These are phyloP conservation scores for Nemotelus pantherinus DNA, from an alignment of 2,888 invertebrate genomes.

Conservation along the genomic window DNA sequence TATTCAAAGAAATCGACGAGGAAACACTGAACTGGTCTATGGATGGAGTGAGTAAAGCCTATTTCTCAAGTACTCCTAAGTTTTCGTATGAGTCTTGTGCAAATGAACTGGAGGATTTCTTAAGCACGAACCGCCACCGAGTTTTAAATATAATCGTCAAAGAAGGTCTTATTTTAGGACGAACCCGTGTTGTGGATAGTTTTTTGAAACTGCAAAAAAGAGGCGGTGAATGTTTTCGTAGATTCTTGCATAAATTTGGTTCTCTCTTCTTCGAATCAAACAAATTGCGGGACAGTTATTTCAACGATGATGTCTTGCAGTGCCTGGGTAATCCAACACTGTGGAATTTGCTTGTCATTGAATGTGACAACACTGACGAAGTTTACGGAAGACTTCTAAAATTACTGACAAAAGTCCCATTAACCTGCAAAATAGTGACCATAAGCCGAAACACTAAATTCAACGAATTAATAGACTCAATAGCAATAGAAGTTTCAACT, in stretches of 20 bases:
- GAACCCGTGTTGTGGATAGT: conserved; percentile 9
- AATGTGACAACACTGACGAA: not conserved
- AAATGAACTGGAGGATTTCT: not conserved
- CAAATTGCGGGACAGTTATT: not conserved
- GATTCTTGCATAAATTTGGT: conserved; percentile 2
- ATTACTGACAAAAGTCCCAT: too few relatives aligned
- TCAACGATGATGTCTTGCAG: not conserved
- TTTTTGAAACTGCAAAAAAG: not conserved
- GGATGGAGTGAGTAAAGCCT: conserved; percentile 13
- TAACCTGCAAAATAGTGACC: too few relatives aligned
- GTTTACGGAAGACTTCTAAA: too few relatives aligned
- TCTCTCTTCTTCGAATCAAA: conserved; percentile 3
- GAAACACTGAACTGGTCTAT: not conserved
- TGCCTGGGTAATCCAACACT: not conserved
- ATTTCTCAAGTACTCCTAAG: not conserved
- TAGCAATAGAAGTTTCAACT: too few relatives aligned
- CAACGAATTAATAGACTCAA: too few relatives aligned
- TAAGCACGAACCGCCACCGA: not conserved
- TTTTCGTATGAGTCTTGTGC: not conserved
- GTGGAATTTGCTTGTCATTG: conserved; percentile 31
- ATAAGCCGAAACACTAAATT: too few relatives aligned
- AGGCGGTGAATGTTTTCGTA: not conserved
- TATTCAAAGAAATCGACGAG: conserved; percentile 18
- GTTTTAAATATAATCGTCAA: conserved; percentile 24
- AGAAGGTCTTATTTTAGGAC: conserved; percentile 3